Conservation (phyloP, 2,797 vertebrate genomes). For the Muraenolepis orangiensis region DNA sequence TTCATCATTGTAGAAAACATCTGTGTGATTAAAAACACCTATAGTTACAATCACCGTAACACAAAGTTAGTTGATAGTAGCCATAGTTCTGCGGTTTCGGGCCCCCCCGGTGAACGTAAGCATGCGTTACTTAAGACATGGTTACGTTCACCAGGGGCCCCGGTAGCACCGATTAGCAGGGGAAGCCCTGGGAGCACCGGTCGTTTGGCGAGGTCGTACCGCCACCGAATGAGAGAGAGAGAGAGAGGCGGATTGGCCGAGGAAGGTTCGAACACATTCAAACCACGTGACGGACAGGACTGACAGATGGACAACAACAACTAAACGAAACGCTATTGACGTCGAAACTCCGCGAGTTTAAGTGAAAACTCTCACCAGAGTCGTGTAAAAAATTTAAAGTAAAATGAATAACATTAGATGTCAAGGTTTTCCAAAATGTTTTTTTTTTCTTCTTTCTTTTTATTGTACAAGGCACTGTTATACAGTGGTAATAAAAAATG, state of each 20-base stretch:
- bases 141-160: slow-evolving; percentile 49
- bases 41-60: slow-evolving; percentile 26
- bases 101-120: neutral
- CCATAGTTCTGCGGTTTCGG: slow-evolving; percentile 10
- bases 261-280: slow-evolving; percentile 65
- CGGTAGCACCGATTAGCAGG: no score
- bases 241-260: no score
- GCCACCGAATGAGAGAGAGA: no score
- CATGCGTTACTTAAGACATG: slow-evolving; percentile 12
- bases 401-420: slow-evolving; percentile 56
- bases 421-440: slow-evolving; percentile 37
- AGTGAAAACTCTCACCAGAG: slow-evolving; percentile 51
- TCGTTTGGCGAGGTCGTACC: no score
- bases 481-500: slow-evolving; percentile 42
- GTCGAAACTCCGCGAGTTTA: slow-evolving; percentile 47
- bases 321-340: slow-evolving; percentile 39
- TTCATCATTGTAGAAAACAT: slow-evolving; percentile 75
- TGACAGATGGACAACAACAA: slow-evolving; percentile 60
- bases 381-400: slow-evolving; percentile 39
- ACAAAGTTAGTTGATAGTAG: slow-evolving; percentile 66
- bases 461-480: slow-evolving; percentile 56
- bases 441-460: slow-evolving; percentile 34
- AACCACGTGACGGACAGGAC: slow-evolving; percentile 48
- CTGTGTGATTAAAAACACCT: slow-evolving; percentile 70
- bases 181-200: no score